These are phyloP conservation scores for Tetranychus piercei DNA, from an alignment of 2,888 invertebrate genomes.

Conservation along the genomic window DNA sequence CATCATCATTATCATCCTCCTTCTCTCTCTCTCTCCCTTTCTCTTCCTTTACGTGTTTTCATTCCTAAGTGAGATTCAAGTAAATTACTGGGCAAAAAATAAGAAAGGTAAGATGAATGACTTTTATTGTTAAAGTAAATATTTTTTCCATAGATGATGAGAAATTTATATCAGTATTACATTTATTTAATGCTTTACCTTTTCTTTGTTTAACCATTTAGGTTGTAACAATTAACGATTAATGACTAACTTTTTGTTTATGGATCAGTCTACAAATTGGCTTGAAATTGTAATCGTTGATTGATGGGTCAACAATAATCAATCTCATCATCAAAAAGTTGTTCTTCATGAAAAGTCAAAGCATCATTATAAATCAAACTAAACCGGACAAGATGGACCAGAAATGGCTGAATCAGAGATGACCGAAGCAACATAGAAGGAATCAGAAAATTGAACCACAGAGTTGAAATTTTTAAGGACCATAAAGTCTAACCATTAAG, in stretches of 20 bases:
- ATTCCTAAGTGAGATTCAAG: slow-evolving; percentile 1
- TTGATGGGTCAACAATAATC: too few relatives aligned
- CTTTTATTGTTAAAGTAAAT: slow-evolving; percentile 1
- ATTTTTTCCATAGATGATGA: neutral
- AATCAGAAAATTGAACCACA: too few relatives aligned
- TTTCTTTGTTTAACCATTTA: neutral
- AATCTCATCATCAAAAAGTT: too few relatives aligned
- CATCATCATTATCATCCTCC: neutral
- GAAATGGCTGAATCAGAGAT: too few relatives aligned
- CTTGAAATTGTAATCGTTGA: too few relatives aligned
- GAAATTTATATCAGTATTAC: neutral
- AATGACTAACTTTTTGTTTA: neutral
- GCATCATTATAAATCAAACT: too few relatives aligned
- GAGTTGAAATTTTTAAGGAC: too few relatives aligned
- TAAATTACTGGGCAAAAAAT: neutral
- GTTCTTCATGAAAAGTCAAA: too few relatives aligned
- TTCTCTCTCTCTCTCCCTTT: neutral
- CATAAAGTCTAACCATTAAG: too few relatives aligned
- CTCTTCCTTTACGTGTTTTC: neutral
- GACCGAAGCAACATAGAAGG: too few relatives aligned
- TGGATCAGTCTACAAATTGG: too few relatives aligned
- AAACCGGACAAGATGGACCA: too few relatives aligned
- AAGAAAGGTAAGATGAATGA: neutral
- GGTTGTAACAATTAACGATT: neutral
- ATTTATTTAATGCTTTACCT: neutral